Conservation (phyloP, 1,140 invertebrate species). For the Ceratosolen fusciceps region DNA sequence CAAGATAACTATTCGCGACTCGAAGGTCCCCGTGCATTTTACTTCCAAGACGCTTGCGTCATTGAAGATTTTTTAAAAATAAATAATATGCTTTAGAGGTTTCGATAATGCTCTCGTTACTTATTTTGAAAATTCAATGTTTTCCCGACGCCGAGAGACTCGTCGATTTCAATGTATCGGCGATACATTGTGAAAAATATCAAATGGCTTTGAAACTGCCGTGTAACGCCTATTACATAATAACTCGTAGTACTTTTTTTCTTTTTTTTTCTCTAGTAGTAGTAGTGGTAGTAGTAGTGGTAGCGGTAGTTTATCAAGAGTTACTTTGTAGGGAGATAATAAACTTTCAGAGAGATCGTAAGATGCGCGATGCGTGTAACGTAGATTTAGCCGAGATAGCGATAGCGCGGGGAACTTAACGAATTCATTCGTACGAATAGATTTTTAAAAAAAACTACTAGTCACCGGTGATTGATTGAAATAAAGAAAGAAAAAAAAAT, state of each 20-base stretch:
- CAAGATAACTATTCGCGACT: background rate
- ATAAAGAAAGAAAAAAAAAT: no score
- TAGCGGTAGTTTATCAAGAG: background rate
- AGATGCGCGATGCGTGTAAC: background rate
- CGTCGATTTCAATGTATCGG: background rate
- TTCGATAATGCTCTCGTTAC: background rate
- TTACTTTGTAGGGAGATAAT: background rate
- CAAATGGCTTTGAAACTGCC: background rate
- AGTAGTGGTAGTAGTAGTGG: no score
- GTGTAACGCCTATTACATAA: background rate
- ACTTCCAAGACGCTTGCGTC: background rate
- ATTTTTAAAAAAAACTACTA: conserved; percentile 3
- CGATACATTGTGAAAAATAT: background rate
- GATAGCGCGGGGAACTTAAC: background rate
- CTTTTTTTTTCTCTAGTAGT: no score
- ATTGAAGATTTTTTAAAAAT: background rate
- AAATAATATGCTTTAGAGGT: background rate
- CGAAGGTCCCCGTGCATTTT: background rate
- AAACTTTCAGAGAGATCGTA: background rate
- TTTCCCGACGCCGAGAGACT: background rate
- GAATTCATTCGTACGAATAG: conserved; percentile 4
- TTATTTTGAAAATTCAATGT: no score
- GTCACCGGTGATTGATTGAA: no score
- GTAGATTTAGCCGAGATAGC: background rate
- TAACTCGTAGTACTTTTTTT: background rate